Evolutionary conservation across 2,113 vertebrate species (phyloP), one percentile per base, ranked within the genome.

Genomic region (Hoplias malabaricus): DNA sequence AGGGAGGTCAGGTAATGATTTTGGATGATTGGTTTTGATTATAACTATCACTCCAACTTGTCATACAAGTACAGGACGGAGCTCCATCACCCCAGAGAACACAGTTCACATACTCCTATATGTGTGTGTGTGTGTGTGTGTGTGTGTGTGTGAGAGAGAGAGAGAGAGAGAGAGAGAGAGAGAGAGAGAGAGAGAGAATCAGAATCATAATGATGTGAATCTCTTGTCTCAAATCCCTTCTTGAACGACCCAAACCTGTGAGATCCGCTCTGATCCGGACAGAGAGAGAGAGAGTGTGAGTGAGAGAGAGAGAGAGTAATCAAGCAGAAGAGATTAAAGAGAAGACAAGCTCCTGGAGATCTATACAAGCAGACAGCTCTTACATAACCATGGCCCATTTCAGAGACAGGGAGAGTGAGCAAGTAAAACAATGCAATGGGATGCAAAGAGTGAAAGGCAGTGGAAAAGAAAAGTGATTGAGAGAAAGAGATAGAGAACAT

Each of bases 241-340:
- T 43, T 46, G 46, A 25, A n/a, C 23, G 27, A 53, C 53, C 19
- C 16, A 46, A 65, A 38, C 57, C 10, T 23, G 48, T 40, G 36
- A 50, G 50, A 85, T 86, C 90, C 69, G 74, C 87, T 85, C 85
- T 68, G 76, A 90, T 90, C 91, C 73, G 73, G 90, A 86, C 62
- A 27, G 62, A 80, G 78, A 81, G 82, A 78, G 80, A 84, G 34
- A 46, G 27, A 84, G 82, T 79, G 53, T 78, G 84, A 82, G 72
- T 84, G 80, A 80, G 80, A 83, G 87, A 73, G 73, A 62, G 72
- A 75, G 57, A 43, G 61, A 78, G 84, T 83, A 88, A 90, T 90
- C 86, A 89, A 90, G 89, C 91, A 87, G 89, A 90, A 91, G 82
- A 88, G 88, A 91, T 91, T 91, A 91, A n/a, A 83, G 82, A 82